These are phyloP conservation scores for Resseliella maxima DNA, from an alignment of 2,888 invertebrate genomes.

Conservation along the genomic window DNA sequence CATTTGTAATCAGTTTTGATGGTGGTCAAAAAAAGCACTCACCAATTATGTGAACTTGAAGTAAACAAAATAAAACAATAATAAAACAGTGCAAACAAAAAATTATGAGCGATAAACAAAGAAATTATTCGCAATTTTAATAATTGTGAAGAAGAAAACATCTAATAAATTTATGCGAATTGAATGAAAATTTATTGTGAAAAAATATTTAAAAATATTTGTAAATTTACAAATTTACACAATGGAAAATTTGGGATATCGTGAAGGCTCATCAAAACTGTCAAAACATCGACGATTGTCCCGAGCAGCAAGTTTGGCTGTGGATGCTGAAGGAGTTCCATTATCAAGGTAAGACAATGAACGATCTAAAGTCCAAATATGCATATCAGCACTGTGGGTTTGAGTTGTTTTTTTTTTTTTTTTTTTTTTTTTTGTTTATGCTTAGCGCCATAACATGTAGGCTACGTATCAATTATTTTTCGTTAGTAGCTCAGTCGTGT, in stretches of 20 bases:
- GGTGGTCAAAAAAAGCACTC: neutral
- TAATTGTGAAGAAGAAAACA: neutral
- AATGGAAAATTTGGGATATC: slow-evolving; percentile 76
- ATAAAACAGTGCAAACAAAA: neutral
- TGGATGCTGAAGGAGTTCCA: slow-evolving; percentile 67
- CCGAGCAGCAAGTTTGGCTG: slow-evolving; percentile 66
- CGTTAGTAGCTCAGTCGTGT: neutral
- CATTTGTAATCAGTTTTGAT: neutral
- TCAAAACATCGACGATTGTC: slow-evolving; percentile 63
- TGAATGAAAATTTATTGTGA: too few species aligned
- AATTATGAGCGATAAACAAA: neutral
- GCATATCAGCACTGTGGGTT: neutral
- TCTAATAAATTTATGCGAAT: neutral
- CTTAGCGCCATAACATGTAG: neutral
- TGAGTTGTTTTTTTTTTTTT: neutral
- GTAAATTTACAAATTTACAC: neutral
- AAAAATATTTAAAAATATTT: too few species aligned
- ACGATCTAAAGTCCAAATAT: neutral
- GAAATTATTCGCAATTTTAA: neutral
- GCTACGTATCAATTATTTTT: neutral
- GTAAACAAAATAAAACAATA: neutral
- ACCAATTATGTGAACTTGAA: neutral
- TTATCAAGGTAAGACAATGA: slow-evolving; percentile 61
- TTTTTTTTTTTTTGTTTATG: neutral
- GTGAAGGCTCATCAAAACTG: slow-evolving; percentile 69